A percentile compares a stretch with the other conserved stretches of the same genome.
These are phyloP conservation scores for Gonioctena quinquepunctata DNA, from an alignment of 1,140 invertebrate species.

Conservation along the genomic window DNA sequence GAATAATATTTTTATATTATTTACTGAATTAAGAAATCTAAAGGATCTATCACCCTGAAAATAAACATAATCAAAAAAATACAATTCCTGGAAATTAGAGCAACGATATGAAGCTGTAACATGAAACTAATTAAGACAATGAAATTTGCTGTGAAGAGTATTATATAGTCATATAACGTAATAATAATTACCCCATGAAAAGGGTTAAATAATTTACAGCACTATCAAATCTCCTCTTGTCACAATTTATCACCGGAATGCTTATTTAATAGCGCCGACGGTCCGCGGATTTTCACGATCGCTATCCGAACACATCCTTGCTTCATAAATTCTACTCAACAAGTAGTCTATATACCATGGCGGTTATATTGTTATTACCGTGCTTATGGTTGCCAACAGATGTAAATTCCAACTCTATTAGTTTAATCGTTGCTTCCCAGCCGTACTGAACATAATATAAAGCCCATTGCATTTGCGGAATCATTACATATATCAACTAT, in stretches of 20 bases:
- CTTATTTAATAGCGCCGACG: slow-evolving; percentile 55
- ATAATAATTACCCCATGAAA: slow-evolving; percentile 55
- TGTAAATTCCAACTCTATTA: slow-evolving; percentile 56
- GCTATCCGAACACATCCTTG: slow-evolving; percentile 41
- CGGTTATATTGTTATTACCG: slow-evolving; percentile 57
- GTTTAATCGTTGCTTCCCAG: slow-evolving; percentile 56
- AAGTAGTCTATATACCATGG: slow-evolving; percentile 56
- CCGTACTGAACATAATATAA: slow-evolving; percentile 41
- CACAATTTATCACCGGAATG: slow-evolving; percentile 57
- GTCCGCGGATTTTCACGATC: slow-evolving; percentile 45
- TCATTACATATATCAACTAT: neutral
- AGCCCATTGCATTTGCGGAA: neutral
- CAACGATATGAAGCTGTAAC: no score
- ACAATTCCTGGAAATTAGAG: no score
- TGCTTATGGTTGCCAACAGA: slow-evolving; percentile 56
- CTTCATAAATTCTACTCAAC: slow-evolving; percentile 57
- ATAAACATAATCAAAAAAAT: no score
- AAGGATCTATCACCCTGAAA: no score
- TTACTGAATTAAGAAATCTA: no score
- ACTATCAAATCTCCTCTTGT: slow-evolving; percentile 57
- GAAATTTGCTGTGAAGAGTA: slow-evolving; percentile 42
- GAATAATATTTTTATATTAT: no score
- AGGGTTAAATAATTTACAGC: slow-evolving; percentile 57
- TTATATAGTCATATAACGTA: slow-evolving; percentile 47
- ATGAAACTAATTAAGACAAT: slow-evolving; percentile 38